A percentile compares a stretch with the other conserved stretches of the same genome.
Conservation (phyloP, 2,888 invertebrate genomes). For the Corbicula japonica region DNA sequence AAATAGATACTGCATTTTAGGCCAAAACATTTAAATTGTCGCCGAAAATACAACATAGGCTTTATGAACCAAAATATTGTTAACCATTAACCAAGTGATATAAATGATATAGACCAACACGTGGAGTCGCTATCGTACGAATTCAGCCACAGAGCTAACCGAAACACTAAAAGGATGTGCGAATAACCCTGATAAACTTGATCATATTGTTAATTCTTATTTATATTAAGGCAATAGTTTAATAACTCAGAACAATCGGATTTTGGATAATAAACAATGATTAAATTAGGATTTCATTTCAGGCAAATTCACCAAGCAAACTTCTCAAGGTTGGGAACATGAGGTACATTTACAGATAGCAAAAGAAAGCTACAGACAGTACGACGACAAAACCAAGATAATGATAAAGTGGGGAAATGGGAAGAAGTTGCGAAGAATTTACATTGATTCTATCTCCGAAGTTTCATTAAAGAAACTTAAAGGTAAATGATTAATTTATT, state of each 20-base stretch:
- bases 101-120: background rate
- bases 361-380: background rate
- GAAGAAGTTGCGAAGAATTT: background rate
- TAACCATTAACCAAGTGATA: too few relatives aligned
- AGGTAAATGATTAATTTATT: too few relatives aligned
- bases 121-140: background rate
- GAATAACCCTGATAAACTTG: background rate
- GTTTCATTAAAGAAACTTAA: constrained; percentile 24
- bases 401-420: constrained; percentile 22
- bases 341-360: constrained; percentile 9
- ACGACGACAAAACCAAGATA: background rate
- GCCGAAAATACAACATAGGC: too few relatives aligned
- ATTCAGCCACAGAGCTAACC: background rate
- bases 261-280: background rate
- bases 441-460: constrained; percentile 2
- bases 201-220: background rate
- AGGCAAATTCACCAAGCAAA: constrained; percentile 31
- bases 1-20: too few relatives aligned
- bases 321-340: constrained; percentile 44
- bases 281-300: background rate
- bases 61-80: too few relatives aligned
- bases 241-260: background rate
- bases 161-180: background rate
- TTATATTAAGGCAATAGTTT: too few relatives aligned
- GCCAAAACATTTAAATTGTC: too few relatives aligned